A percentile compares a stretch with the other conserved stretches of the same genome.
Evolutionary conservation across 2,888 invertebrate species (phyloP).

Genomic region (Acanthoscelides obtectus): DNA sequence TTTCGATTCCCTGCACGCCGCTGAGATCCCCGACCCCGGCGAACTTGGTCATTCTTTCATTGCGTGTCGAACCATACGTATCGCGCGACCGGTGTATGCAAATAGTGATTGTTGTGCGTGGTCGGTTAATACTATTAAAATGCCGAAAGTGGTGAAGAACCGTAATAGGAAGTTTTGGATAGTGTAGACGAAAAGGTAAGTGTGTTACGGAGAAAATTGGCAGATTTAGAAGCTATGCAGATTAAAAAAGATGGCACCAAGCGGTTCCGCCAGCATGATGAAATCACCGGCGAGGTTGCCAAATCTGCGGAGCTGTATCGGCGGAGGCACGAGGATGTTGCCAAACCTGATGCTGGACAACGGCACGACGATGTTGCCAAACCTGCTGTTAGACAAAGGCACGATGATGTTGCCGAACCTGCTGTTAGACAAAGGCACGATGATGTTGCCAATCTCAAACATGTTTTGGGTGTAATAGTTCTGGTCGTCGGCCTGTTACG

Average conservation of each 20-base stretch:
- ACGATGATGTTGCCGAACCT: too few species aligned
- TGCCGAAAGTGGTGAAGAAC: neutral
- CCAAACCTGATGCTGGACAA: neutral
- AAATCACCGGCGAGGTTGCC: neutral
- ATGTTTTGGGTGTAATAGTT: neutral
- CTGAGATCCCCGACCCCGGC: neutral
- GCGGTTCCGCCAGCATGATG: neutral
- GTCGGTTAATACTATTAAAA: neutral
- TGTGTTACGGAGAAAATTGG: neutral
- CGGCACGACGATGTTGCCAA: too few species aligned
- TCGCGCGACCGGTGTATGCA: neutral
- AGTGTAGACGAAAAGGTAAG: neutral
- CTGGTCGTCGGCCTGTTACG: neutral
- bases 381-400: too few species aligned
- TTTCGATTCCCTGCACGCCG: neutral
- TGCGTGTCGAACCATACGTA: neutral
- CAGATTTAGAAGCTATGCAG: neutral
- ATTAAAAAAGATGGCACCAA: neutral
- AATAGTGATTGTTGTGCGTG: neutral
- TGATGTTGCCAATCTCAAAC: neutral
- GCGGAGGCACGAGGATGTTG: neutral
- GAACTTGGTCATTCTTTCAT: neutral
- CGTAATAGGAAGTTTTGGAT: neutral
- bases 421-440: constrained; percentile 1
- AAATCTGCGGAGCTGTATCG: neutral